A percentile compares a stretch with the other conserved stretches of the same genome.
phyloP scores from a whole-genome alignment of 2,888 invertebrate genomes.

The Conus canariensis region DNA sequence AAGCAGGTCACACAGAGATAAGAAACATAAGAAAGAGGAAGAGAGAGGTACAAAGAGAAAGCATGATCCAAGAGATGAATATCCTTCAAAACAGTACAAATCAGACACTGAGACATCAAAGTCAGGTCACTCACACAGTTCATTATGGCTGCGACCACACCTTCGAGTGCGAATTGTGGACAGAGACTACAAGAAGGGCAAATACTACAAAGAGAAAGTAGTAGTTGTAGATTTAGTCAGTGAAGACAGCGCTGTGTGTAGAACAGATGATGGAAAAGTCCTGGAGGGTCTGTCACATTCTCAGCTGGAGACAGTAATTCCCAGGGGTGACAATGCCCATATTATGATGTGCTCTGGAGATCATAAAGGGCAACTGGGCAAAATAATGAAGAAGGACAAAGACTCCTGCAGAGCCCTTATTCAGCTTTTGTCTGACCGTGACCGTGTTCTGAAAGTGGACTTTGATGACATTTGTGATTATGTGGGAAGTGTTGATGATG shows the following conservation, averaged over 20 bases:
- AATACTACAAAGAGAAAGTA: slow-evolving; percentile 72
- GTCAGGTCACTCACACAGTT: background rate
- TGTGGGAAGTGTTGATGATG: slow-evolving; percentile 74
- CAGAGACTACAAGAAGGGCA: slow-evolving; percentile 76
- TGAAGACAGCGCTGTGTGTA: slow-evolving; percentile 73
- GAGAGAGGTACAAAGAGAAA: slow-evolving; percentile 32
- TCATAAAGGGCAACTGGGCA: slow-evolving; percentile 75
- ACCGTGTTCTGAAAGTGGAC: slow-evolving; percentile 73
- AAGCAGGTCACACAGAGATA: slow-evolving; percentile 6
- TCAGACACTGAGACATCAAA: background rate
- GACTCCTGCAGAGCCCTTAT: slow-evolving; percentile 75
- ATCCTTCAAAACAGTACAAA: slow-evolving; percentile 28
- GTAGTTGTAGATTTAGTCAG: slow-evolving; percentile 76
- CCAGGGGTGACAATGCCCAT: slow-evolving; percentile 71
- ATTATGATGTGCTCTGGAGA: slow-evolving; percentile 78
- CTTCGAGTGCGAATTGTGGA: slow-evolving; percentile 78
- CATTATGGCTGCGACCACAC: slow-evolving; percentile 75
- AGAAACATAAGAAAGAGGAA: slow-evolving; percentile 26
- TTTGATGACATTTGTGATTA: slow-evolving; percentile 80
- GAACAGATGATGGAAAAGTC: slow-evolving; percentile 75
- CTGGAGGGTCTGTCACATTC: slow-evolving; percentile 75
- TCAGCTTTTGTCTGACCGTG: slow-evolving; percentile 77
- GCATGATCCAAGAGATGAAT: background rate
- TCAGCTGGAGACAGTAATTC: slow-evolving; percentile 79
- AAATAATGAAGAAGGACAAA: slow-evolving; percentile 77